phyloP scores from a whole-genome alignment of 1,140 invertebrate genomes.

The Semibalanus balanoides region DNA sequence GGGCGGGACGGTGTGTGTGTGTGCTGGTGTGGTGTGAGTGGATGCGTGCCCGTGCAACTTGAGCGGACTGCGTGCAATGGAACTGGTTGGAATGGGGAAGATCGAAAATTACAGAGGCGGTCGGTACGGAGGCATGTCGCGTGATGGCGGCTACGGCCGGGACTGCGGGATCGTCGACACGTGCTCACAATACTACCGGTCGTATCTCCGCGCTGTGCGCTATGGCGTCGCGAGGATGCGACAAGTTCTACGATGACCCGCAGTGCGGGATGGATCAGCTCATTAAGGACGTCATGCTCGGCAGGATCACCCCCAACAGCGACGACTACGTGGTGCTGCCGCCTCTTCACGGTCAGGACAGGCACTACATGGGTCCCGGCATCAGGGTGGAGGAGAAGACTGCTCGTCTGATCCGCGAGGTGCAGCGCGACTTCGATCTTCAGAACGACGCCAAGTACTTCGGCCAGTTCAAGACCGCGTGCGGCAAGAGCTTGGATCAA shows the following conservation, averaged over 20 bases:
- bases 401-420: background rate
- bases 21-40: background rate
- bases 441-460: background rate
- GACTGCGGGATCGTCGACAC: background rate
- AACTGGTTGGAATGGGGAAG: background rate
- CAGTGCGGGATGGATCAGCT: background rate
- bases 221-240: background rate
- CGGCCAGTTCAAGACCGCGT: background rate
- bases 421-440: background rate
- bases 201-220: constrained; percentile 3
- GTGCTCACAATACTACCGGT: background rate
- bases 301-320: background rate
- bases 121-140: background rate
- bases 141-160: background rate
- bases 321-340: background rate
- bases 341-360: background rate
- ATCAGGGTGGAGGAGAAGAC: background rate
- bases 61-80: background rate
- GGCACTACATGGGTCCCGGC: background rate
- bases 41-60: background rate
- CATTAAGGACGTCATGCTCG: constrained; percentile 4
- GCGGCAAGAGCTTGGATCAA: background rate
- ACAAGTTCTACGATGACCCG: background rate
- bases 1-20: background rate
- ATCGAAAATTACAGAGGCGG: background rate